Evolutionary conservation across 2,888 invertebrate genomes (phyloP).

Genomic region (Sympetrum striolatum): DNA sequence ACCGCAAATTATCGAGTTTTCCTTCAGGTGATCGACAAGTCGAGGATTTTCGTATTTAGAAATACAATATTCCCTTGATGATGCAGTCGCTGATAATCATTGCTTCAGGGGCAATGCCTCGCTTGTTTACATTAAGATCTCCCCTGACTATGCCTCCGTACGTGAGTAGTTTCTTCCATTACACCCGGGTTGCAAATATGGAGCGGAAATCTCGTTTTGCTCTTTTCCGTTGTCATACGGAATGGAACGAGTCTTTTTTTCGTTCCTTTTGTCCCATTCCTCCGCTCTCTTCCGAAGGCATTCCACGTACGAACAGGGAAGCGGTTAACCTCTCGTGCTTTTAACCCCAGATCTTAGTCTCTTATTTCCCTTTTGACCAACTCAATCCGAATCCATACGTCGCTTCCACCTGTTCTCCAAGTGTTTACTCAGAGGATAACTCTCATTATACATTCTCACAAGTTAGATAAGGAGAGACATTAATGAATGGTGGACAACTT

Average conservation of each 20-base stretch:
- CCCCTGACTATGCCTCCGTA: too few species aligned
- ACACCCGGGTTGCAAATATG: too few species aligned
- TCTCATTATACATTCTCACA: background rate
- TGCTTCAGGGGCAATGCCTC: too few species aligned
- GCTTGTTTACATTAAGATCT: too few species aligned
- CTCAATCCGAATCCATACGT: background rate
- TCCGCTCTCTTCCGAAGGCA: background rate
- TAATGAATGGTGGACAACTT: background rate
- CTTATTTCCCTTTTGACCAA: background rate
- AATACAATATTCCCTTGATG: too few species aligned
- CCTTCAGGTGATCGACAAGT: too few species aligned
- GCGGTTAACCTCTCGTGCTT: background rate
- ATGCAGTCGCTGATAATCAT: too few species aligned
- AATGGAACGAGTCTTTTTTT: background rate
- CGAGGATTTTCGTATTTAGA: too few species aligned
- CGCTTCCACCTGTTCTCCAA: background rate
- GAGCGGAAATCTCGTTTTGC: background rate
- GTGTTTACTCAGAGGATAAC: background rate
- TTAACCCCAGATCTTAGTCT: background rate
- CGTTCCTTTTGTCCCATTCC: background rate
- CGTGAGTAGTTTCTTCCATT: too few species aligned
- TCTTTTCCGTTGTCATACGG: background rate
- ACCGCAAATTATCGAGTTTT: too few species aligned
- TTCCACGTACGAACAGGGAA: background rate
- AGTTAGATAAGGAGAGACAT: background rate